Conservation (phyloP, 2,113 vertebrate genomes). For the Echinops telfairi region DNA sequence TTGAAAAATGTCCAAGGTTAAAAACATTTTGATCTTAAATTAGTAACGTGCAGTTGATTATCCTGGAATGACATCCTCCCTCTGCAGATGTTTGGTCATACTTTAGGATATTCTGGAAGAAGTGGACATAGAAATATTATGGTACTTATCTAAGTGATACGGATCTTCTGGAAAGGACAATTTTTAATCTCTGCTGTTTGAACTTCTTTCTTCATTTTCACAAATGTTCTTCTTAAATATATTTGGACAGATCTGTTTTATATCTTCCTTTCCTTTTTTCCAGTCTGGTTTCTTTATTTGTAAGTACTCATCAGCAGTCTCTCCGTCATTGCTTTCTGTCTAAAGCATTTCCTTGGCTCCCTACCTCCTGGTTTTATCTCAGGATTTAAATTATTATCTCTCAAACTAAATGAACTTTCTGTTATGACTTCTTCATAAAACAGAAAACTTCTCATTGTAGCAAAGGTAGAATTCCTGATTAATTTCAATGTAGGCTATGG, state of each 20-base stretch:
- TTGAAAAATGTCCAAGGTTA: constrained; percentile 75
- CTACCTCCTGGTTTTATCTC: background rate
- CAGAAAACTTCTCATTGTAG: background rate
- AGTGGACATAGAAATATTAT: constrained; percentile 26
- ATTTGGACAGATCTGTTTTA: background rate
- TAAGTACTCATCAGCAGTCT: background rate
- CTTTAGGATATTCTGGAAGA: constrained; percentile 64
- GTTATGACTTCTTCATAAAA: background rate
- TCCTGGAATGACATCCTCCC: constrained; percentile 57
- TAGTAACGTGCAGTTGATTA: constrained; percentile 69
- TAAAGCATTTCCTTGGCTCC: background rate
- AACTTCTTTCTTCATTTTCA: background rate
- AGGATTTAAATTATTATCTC: background rate
- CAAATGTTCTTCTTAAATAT: background rate
- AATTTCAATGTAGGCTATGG: background rate
- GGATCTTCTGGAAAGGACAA: constrained; percentile 25
- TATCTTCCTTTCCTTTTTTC: background rate
- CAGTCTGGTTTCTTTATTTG: background rate
- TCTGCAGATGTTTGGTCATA: constrained; percentile 44
- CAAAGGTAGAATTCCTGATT: background rate
- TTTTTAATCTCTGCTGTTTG: background rate
- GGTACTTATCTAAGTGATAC: background rate
- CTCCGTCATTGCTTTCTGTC: background rate
- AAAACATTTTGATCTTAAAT: constrained; percentile 76
- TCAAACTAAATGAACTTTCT: background rate